These are phyloP conservation scores for Keiferia lycopersicella DNA, from an alignment of 2,888 invertebrate genomes.

Conservation along the genomic window DNA sequence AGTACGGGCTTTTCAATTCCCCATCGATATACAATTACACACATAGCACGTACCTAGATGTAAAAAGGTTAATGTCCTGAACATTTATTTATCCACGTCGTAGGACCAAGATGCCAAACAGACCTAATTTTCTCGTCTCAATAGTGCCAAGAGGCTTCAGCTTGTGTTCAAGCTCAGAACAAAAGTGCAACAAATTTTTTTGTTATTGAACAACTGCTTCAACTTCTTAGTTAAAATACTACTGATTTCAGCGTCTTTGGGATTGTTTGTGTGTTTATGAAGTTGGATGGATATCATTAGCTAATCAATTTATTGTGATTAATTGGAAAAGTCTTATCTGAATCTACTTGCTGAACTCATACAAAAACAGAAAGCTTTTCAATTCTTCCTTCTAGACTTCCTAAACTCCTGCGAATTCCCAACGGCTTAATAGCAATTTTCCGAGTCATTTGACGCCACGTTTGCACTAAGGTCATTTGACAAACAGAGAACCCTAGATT, in stretches of 20 bases:
- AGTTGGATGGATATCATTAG: too few species aligned
- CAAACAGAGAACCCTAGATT: constrained; percentile 21
- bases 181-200: not conserved
- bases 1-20: too few species aligned
- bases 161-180: not conserved
- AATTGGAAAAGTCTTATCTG: too few species aligned
- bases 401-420: not conserved
- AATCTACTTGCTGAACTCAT: not conserved
- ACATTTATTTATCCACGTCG: too few species aligned
- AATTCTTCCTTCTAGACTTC: not conserved
- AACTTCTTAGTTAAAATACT: not conserved
- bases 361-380: not conserved
- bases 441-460: constrained; percentile 20
- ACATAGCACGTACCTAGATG: too few species aligned
- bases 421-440: not conserved
- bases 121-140: too few species aligned
- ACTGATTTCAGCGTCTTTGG: not conserved
- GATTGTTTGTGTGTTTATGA: too few species aligned
- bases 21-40: too few species aligned
- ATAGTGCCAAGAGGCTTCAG: too few species aligned
- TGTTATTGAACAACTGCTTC: not conserved
- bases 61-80: too few species aligned
- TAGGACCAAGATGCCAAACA: too few species aligned
- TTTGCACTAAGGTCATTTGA: not conserved
- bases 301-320: too few species aligned